A percentile compares a stretch with the other conserved stretches of the same genome.
Conservation (phyloP, 2,797 vertebrate genomes). For the Lagothrix lagotricha region DNA sequence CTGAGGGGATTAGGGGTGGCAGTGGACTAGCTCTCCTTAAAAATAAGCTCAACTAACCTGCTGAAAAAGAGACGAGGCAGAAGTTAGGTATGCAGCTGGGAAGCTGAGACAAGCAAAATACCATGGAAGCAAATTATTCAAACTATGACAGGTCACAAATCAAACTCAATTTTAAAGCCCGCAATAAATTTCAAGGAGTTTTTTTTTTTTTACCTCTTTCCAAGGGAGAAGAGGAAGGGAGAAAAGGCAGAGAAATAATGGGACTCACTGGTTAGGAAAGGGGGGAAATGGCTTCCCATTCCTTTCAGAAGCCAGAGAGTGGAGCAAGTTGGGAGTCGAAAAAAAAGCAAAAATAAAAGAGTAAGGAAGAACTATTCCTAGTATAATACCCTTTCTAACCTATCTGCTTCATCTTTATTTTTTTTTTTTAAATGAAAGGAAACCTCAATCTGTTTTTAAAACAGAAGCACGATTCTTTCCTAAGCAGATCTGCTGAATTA, state of each 20-base stretch:
- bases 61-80: constrained; percentile 21
- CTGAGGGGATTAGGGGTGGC: no score
- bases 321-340: neutral
- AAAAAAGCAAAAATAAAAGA: neutral
- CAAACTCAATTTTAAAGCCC: constrained; percentile 57
- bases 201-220: constrained; percentile 12
- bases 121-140: constrained; percentile 60
- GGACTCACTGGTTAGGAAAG: neutral
- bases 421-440: neutral
- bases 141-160: constrained; percentile 69
- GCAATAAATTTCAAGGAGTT: constrained; percentile 15
- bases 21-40: neutral
- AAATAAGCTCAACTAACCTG: constrained; percentile 37
- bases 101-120: constrained; percentile 64
- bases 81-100: constrained; percentile 37
- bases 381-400: neutral
- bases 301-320: neutral
- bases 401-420: neutral
- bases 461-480: neutral
- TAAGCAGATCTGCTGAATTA: constrained; percentile 27
- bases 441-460: constrained; percentile 27
- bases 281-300: neutral
- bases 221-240: neutral
- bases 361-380: neutral
- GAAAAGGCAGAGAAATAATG: neutral